phyloP scores from a whole-genome alignment of 2,113 vertebrate species.

The Oceanites oceanicus region DNA sequence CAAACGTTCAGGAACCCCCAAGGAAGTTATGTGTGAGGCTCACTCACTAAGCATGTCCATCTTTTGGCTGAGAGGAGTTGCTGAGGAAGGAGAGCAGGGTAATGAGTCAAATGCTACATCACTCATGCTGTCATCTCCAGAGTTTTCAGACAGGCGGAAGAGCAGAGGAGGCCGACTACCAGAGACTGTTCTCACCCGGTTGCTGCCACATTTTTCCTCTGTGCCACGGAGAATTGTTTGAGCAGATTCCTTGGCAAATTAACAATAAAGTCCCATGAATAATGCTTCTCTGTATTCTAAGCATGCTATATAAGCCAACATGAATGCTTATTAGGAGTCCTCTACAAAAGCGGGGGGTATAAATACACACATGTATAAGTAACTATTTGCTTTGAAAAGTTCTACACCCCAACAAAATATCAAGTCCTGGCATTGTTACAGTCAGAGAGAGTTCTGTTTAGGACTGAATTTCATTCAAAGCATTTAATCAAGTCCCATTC shows the following conservation, averaged over 20 bases:
- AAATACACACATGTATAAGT: background rate
- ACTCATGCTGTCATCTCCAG: conserved; percentile 87
- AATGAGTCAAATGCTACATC: conserved; percentile 85
- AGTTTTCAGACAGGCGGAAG: conserved; percentile 88
- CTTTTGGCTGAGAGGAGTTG: conserved; percentile 76
- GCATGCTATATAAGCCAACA: background rate
- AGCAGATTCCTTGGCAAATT: conserved; percentile 82
- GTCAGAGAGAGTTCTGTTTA: background rate
- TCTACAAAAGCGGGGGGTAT: background rate
- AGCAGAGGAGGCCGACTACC: conserved; percentile 81
- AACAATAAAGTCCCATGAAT: background rate
- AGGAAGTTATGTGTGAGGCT: background rate
- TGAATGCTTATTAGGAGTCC: background rate
- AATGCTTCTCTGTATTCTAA: background rate
- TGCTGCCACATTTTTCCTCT: conserved; percentile 92
- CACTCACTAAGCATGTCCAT: conserved; percentile 74
- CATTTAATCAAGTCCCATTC: background rate
- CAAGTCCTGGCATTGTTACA: background rate
- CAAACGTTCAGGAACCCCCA: background rate
- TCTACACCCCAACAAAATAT: background rate
- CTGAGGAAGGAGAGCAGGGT: conserved; percentile 85
- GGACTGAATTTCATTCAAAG: background rate
- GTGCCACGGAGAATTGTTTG: conserved; percentile 89
- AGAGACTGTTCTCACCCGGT: conserved; percentile 85
- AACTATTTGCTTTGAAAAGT: background rate